Conservation (phyloP, 1,140 invertebrate species). For the Dendroctonus ponderosae region DNA sequence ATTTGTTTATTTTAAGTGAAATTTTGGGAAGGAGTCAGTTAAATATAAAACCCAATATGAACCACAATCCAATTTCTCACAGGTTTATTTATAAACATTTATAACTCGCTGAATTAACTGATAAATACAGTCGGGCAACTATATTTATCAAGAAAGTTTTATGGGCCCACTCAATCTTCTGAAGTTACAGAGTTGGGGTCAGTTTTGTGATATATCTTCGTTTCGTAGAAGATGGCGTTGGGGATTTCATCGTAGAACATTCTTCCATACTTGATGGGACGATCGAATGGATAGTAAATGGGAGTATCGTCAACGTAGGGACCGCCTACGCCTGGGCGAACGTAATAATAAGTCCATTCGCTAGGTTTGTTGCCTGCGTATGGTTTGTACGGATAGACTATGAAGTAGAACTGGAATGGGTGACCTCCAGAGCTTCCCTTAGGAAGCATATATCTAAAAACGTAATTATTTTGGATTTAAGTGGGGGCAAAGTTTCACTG, state of each 20-base stretch:
- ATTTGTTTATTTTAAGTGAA: too few relatives aligned
- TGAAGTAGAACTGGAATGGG: constrained; percentile 64
- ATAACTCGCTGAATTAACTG: too few relatives aligned
- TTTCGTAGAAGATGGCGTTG: constrained; percentile 52
- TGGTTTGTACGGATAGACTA: constrained; percentile 57
- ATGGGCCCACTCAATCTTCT: neutral
- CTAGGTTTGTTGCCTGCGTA: constrained; percentile 22
- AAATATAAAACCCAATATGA: too few relatives aligned
- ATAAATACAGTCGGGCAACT: too few relatives aligned
- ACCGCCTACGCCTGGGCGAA: constrained; percentile 52
- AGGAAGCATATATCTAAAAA: constrained; percentile 57
- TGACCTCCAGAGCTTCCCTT: constrained; percentile 65
- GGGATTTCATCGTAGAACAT: constrained; percentile 48
- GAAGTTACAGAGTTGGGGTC: constrained; percentile 40
- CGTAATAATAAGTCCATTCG: constrained; percentile 36
- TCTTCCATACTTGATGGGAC: constrained; percentile 48
- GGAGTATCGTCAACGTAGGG: constrained; percentile 32
- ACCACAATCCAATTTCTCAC: too few relatives aligned
- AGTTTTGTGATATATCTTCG: constrained; percentile 55
- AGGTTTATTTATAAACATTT: too few relatives aligned
- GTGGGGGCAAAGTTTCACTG: neutral
- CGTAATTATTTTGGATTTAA: neutral
- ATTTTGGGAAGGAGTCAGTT: too few relatives aligned
- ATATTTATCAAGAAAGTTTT: too few relatives aligned
- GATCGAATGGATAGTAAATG: constrained; percentile 54